phyloP scores from a whole-genome alignment of 1,140 invertebrate genomes.

The Drosophila pruinosa region DNA sequence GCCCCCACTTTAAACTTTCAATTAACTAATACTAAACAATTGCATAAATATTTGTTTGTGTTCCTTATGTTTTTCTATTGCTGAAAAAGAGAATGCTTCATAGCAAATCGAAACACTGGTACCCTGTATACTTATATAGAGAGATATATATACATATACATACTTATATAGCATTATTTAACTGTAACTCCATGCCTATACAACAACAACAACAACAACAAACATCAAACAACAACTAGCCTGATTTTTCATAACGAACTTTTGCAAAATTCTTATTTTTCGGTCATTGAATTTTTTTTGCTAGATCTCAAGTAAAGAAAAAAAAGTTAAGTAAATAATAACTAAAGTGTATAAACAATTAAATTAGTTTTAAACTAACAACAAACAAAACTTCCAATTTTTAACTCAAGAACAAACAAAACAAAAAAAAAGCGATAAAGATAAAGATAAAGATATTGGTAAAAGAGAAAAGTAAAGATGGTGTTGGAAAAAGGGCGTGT shows the following conservation, averaged over 20 bases:
- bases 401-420: constrained; percentile 60
- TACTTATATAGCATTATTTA: constrained; percentile 47
- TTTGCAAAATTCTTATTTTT: constrained; percentile 46
- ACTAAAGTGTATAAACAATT: constrained; percentile 56
- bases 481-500: constrained; percentile 43
- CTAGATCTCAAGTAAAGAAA: constrained; percentile 78
- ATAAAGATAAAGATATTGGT: constrained; percentile 7
- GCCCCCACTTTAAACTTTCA: constrained; percentile 2
- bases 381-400: constrained; percentile 73
- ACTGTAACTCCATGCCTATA: constrained; percentile 72
- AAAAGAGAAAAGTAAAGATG: neutral
- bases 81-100: constrained; percentile 4
- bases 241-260: constrained; percentile 29
- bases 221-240: constrained; percentile 47
- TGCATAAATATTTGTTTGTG: neutral
- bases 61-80: neutral
- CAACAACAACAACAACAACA: constrained; percentile 39
- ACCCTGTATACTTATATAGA: constrained; percentile 30
- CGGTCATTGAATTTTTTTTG: constrained; percentile 48
- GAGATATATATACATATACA: constrained; percentile 40
- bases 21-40: constrained; percentile 7
- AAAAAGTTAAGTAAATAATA: constrained; percentile 68
- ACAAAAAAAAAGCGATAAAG: constrained; percentile 17
- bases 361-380: constrained; percentile 73
- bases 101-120: constrained; percentile 28